phyloP scores from a whole-genome alignment of 2,797 vertebrate genomes.

The Pyrrhura leucotis region DNA sequence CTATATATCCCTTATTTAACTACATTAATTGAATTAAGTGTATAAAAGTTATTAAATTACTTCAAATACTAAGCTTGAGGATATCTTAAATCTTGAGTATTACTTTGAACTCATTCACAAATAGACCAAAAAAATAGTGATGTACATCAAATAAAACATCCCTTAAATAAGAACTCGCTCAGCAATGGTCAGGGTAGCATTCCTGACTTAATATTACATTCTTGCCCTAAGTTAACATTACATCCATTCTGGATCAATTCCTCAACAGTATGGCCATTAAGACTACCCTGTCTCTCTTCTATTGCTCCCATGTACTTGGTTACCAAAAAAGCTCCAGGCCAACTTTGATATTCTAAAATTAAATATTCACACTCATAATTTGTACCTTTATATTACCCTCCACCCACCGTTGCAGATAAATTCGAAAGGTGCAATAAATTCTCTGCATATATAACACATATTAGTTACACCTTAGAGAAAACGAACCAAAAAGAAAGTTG shows the following conservation, averaged over 20 bases:
- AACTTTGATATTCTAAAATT: neutral
- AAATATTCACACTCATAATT: neutral
- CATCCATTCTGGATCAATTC: neutral
- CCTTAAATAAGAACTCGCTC: neutral
- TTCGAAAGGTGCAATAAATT: neutral
- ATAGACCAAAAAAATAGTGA: neutral
- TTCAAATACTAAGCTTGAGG: neutral
- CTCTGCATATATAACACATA: neutral
- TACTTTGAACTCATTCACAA: neutral
- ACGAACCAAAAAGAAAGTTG: neutral
- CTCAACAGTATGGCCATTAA: neutral
- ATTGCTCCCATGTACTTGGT: neutral
- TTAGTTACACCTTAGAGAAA: neutral
- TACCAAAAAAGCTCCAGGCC: neutral
- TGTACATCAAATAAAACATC: neutral
- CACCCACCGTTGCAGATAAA: neutral
- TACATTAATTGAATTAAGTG: neutral
- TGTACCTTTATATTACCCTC: neutral
- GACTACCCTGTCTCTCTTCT: neutral
- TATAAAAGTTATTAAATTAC: neutral
- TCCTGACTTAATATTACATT: neutral
- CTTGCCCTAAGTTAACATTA: neutral
- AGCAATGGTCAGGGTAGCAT: neutral
- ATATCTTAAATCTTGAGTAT: neutral
- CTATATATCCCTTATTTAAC: neutral